These are phyloP conservation scores for Microcebus tavaratra DNA, from an alignment of 2,113 vertebrate species.

Conservation along the genomic window DNA sequence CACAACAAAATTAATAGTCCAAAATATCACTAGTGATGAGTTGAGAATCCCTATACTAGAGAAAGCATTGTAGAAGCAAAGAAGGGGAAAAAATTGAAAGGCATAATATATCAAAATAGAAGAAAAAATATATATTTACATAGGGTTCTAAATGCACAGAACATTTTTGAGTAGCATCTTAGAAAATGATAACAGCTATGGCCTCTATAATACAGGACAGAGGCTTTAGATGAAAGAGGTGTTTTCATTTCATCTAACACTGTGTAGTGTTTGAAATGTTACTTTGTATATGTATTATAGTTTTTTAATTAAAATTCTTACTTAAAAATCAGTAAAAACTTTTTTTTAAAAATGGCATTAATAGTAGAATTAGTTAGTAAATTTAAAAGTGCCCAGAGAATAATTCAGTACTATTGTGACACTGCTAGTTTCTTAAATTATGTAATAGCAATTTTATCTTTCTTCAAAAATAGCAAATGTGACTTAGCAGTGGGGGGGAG, in stretches of 20 bases:
- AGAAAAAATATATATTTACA: not conserved
- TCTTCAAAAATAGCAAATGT: not conserved
- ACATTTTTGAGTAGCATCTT: not conserved
- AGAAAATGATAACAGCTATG: not conserved
- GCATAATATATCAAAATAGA: not conserved
- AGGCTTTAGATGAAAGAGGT: not conserved
- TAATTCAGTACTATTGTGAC: not conserved
- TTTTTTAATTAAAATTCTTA: constrained; percentile 22
- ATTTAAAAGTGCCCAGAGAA: not conserved
- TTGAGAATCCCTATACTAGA: not conserved
- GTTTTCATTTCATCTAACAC: not conserved
- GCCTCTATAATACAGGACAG: not conserved
- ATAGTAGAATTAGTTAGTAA: not conserved
- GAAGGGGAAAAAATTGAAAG: not conserved
- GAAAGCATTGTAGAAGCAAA: not conserved
- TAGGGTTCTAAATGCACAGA: not conserved
- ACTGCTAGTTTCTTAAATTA: not conserved
- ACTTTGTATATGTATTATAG: not conserved
- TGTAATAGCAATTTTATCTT: not conserved
- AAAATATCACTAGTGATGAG: not conserved
- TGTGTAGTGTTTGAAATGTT: not conserved
- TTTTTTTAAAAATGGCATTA: not conserved
- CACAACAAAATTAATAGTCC: not conserved
- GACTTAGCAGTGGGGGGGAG: not conserved
- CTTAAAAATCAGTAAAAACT: not conserved